These are phyloP conservation scores for Drosophila meridiana DNA, from an alignment of 2,888 invertebrate species.

Conservation along the genomic window DNA sequence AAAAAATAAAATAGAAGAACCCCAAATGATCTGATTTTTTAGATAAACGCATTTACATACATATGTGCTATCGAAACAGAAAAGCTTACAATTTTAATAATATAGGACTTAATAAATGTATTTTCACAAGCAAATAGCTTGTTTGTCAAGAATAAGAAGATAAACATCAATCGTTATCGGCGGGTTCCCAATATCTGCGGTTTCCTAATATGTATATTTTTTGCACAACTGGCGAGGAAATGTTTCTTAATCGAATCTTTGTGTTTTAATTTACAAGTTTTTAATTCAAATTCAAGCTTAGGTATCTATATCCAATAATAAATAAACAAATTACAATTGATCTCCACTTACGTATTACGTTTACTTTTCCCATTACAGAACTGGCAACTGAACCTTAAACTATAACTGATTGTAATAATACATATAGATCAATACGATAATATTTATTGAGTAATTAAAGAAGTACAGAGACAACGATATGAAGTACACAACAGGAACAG, in stretches of 20 bases:
- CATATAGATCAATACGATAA: slow-evolving; percentile 15
- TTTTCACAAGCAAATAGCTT: too few relatives aligned
- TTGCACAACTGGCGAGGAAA: not conserved
- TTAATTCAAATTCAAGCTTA: not conserved
- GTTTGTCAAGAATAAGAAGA: too few relatives aligned
- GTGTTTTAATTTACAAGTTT: too few relatives aligned
- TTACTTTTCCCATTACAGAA: slow-evolving; percentile 35
- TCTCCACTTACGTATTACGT: not conserved
- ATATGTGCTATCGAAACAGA: too few relatives aligned
- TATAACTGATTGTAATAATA: slow-evolving; percentile 25
- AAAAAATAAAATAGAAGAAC: too few relatives aligned
- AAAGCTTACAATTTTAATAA: too few relatives aligned
- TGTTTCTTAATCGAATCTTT: not conserved
- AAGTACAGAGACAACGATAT: slow-evolving; percentile 64
- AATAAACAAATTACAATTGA: not conserved
- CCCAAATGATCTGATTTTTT: too few relatives aligned
- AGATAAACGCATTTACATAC: too few relatives aligned
- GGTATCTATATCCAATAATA: not conserved
- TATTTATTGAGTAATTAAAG: slow-evolving; percentile 39
- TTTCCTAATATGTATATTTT: not conserved
- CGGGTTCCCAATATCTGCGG: too few relatives aligned
- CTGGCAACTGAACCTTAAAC: slow-evolving; percentile 42
- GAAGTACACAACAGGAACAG: slow-evolving; percentile 75
- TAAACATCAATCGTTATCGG: too few relatives aligned
- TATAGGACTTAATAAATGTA: too few relatives aligned